Base-by-base conservation (phyloP, 2,113 vertebrate species). In the Sylvia atricapilla region DNA sequence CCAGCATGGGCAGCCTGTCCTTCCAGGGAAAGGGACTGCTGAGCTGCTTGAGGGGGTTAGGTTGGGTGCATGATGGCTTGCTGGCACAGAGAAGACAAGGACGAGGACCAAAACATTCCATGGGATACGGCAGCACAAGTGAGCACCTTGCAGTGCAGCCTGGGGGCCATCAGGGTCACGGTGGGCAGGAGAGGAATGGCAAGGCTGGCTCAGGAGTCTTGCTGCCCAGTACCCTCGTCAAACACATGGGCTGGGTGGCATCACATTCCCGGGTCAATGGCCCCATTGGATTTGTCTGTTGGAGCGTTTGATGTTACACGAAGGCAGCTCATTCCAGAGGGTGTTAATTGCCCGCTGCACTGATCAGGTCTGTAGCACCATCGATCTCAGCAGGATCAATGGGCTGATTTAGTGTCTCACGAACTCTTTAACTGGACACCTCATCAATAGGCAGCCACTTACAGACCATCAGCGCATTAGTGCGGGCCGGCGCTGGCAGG, bases 341-440 rank as follows among this genome's bases (percentile, higher is more conserved):
- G 96, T 96, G 97, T 97, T 98, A 98, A 98, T 98, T 98, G 98
- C 98, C 97, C 90, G 24, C 97, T 95, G 96, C 93, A 55, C 24
- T 94, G 97, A 98, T 97, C 96, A 97, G 97, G 94, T 98, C 97
- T 98, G 98, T 98, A 90, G 97, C 97, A 93, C 96, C 97, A 98
- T 98, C 96, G 98, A 98, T 98, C 98, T 95, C 91, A 4, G 96
- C 81, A 86, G 95, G 97, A 98, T 99, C 98, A 96, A 99, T 99
- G 97, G 96, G 96, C 97, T 98, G 98, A 99, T 98, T 98, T 98
- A 98, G 98, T 98, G 98, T 98, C 98, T 98, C 97, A 97, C 97
- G 90, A 98, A 98, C 98, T 99, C 98, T 98, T 98, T 97, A 97
- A 96, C 98, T 98, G 98, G 98, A 98, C 98, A 98, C 96, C 97